Base-by-base conservation (phyloP, 2,888 invertebrate species). In the Argynnis bischoffii region DNA sequence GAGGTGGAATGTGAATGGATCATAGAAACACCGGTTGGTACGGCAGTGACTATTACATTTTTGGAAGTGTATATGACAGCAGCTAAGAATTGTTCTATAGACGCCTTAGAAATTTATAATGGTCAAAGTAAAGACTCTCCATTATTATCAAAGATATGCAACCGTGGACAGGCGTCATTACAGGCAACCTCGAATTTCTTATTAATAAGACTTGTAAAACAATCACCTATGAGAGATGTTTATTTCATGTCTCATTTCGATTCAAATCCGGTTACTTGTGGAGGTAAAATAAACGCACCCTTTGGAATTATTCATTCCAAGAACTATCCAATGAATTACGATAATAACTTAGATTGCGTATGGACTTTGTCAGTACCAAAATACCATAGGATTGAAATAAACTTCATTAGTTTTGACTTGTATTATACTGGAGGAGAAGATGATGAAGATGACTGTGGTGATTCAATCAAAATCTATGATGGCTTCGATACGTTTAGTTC, bases 241-340 rank as follows among this genome's bases (percentile, higher is more conserved):
- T 97, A 70, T 96, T 98, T 89, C 81, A 79, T 54, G 94, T 95
- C 56, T 79, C 81, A n/a, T 11, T 92, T 84, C 74, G 64, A 72
- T 66, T 78, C 86, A 1, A 67, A 63, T 41, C 76, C 72, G 66
- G 74, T 88, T 92, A 95, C 93, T 64, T 99, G 98, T 82, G 98
- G 98, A 2, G 98, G 98, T 0, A 85, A 78, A 67, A 93, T 96
- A 70, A 86, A 85, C 0, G 83, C 95, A 0, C 85, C 90, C 0
- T 88, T 90, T 5, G 98, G 98, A 0, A 81, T 87, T 0, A 95
- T 99, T 68, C 93, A 94, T 76, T 97, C 98, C 0, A 95, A 96
- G 13, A 96, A 97, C 80, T 99, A 97, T 87, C 99, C 99, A 0
- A 85, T 94, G 66, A 95, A 95, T 78, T 98, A 98, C 88, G 96